Base-by-base conservation (phyloP, 2,888 invertebrate species). In the Pandemis cinnamomeana region DNA sequence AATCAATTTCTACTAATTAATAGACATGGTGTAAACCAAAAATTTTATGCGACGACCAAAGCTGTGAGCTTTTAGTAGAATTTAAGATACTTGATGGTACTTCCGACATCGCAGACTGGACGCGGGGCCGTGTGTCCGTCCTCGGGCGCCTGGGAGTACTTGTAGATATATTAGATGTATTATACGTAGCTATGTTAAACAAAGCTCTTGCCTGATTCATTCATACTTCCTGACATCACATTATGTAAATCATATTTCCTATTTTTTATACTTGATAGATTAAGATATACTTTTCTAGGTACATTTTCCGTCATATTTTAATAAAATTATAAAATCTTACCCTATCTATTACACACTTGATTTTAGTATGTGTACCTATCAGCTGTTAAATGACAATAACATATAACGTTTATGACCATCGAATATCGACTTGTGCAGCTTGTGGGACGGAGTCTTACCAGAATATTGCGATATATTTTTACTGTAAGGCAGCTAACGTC, bases 51-150 rank as follows among this genome's bases (percentile, higher is more conserved):
- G 87, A 88, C 89, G 92, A 93, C 93, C 92, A 93, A 94, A 93
- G 93, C 93, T 92, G 86, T 87, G 84, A 92, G 92, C 92, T 92
- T 91, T 88, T 89, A 87, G 78, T 82, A 86, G 87, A 83, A 80
- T 74, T 36, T 74, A 74, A 67, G 74, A 46, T 64, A 36, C 66
- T 63, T 76, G 61, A 73, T 67, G 70, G 72, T 70, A 72, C 64
- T 67, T 71, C 68, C 58, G 68, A 76, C 69, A 75, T 75, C 64
- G 42, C 64, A 27, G 13, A 48, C 58, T 53, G 73, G 63, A 46
- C 61, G 36, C 42, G 69, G 48, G 15, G 58, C 11, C 27, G 20
- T 20, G 58, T 15, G 4, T 36, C 64, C 27, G 46, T 20, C 48
- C 58, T 51, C 7, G 69, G 58, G 60, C 5, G 44, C 42, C 61